Conservation (phyloP, 23 tunicate species). For the Halocynthia roretzi region DNA sequence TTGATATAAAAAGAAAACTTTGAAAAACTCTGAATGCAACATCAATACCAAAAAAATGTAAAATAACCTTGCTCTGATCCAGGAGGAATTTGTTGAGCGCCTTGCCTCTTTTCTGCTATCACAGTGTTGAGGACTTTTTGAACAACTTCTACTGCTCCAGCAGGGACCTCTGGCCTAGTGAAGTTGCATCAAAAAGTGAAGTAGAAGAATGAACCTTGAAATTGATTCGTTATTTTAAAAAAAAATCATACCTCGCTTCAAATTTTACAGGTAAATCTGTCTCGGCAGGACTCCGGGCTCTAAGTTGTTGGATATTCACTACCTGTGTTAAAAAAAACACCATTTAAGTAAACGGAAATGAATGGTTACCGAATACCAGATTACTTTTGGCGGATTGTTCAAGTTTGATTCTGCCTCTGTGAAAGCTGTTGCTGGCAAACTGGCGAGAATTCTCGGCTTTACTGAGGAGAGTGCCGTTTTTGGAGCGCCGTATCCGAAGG, state of each 20-base stretch:
- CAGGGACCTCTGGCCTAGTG: constrained; percentile 70
- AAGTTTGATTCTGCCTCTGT: constrained; percentile 80
- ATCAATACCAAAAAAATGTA: too few species aligned
- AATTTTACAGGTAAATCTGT: constrained; percentile 35
- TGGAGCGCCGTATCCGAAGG: constrained; percentile 87
- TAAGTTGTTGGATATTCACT: constrained; percentile 70
- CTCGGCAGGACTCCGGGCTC: constrained; percentile 24
- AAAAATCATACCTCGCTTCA: constrained; percentile 58
- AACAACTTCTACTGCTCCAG: constrained; percentile 77
- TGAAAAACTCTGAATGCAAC: too few species aligned
- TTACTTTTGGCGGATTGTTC: constrained; percentile 83
- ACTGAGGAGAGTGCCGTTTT: background rate
- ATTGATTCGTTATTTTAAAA: background rate
- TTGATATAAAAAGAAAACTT: too few species aligned
- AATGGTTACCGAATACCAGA: background rate
- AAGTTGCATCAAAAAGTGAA: background rate
- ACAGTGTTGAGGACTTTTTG: constrained; percentile 76
- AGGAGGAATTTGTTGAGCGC: background rate
- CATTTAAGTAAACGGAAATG: background rate
- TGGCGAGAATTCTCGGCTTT: background rate
- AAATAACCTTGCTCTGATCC: background rate
- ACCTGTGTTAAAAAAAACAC: constrained; percentile 29
- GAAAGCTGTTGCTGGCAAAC: constrained; percentile 7
- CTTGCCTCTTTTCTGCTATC: constrained; percentile 37
- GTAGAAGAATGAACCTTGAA: too few species aligned